Evolutionary conservation across 2,888 invertebrate genomes (phyloP).

Genomic region (Ecliptopera silaceata): DNA sequence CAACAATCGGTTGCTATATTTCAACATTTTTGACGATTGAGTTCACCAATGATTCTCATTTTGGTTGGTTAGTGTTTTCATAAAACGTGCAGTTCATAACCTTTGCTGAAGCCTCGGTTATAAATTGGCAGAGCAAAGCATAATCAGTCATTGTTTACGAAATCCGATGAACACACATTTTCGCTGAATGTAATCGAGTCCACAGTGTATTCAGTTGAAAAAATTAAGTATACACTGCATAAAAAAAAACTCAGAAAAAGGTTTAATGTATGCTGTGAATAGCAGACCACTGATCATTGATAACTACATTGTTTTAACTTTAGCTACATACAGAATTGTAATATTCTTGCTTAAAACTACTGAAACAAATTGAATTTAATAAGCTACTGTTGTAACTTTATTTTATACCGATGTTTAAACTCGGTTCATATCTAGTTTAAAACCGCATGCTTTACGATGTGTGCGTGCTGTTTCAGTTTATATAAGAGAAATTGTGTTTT

Average conservation of each 20-base stretch:
- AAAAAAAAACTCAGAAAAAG: too few species aligned
- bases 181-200: constrained; percentile 6
- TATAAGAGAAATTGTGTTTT: constrained; percentile 49
- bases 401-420: constrained; percentile 36
- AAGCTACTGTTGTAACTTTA: constrained; percentile 19
- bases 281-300: too few species aligned
- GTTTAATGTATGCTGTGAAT: too few species aligned
- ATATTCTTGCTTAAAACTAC: constrained; percentile 47
- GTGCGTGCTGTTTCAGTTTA: constrained; percentile 67
- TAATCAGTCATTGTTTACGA: neutral
- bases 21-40: too few species aligned
- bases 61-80: neutral
- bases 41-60: neutral
- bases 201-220: neutral
- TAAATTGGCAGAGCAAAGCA: neutral
- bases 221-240: neutral
- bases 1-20: too few species aligned
- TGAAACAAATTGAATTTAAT: constrained; percentile 73
- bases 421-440: constrained; percentile 54
- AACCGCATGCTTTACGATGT: constrained; percentile 60
- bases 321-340: constrained; percentile 41
- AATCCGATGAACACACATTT: constrained; percentile 1
- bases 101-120: neutral
- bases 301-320: too few species aligned
- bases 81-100: neutral